These are phyloP conservation scores for Phalacrocorax pelagicus DNA, from an alignment of 2,113 vertebrate species.

Conservation along the genomic window DNA sequence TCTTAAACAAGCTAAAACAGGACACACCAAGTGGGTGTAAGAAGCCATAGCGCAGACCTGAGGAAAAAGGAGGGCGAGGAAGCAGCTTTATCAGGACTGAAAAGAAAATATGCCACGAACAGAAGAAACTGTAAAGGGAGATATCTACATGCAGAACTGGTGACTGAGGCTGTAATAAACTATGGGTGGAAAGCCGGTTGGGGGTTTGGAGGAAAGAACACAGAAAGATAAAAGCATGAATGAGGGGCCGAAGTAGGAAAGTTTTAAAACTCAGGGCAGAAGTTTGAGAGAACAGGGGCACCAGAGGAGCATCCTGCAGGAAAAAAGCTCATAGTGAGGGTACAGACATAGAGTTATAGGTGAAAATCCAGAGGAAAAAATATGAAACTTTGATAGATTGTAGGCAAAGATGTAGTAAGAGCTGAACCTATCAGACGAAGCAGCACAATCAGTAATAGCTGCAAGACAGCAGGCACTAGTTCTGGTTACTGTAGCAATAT, in stretches of 20 bases:
- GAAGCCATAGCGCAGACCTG: not conserved
- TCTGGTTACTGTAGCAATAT: constrained; percentile 5
- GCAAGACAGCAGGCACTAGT: not conserved
- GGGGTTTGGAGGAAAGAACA: not conserved
- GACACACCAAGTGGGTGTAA: not conserved
- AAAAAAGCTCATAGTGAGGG: not conserved
- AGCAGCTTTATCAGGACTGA: not conserved
- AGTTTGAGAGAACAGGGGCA: not conserved
- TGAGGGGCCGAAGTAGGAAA: not conserved
- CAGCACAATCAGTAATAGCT: not conserved
- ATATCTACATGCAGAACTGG: not conserved
- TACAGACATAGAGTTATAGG: not conserved
- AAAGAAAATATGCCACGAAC: not conserved
- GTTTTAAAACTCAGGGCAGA: not conserved
- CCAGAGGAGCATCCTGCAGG: not conserved
- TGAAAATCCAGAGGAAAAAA: not conserved
- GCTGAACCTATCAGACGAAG: not conserved
- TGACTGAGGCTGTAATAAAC: not conserved
- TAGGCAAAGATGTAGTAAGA: not conserved
- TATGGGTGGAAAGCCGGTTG: not conserved
- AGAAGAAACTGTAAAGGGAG: not conserved
- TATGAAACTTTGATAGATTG: not conserved
- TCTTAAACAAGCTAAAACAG: not conserved
- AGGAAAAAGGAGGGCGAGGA: not conserved
- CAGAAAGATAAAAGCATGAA: not conserved